A percentile compares a stretch with the other conserved stretches of the same genome.
phyloP scores from a whole-genome alignment of 2,797 vertebrate genomes.

The Pithecia hirsuta region DNA sequence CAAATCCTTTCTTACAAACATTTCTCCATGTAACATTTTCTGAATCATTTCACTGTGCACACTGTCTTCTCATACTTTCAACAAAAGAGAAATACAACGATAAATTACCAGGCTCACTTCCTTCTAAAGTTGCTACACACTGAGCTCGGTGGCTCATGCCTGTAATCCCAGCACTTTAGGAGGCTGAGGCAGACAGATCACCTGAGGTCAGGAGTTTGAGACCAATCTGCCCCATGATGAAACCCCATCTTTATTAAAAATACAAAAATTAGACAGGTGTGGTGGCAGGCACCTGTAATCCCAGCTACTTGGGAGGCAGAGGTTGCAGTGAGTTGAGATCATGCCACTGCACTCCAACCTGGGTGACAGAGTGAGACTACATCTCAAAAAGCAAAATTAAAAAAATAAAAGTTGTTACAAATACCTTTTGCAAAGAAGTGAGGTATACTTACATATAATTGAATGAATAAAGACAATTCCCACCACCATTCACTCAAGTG shows the following conservation, averaged over 20 bases:
- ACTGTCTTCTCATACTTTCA: not conserved
- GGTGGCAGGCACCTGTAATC: not conserved
- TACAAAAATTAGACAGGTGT: not conserved
- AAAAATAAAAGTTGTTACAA: not conserved
- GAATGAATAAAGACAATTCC: not conserved
- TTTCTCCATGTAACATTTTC: not conserved
- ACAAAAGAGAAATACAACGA: not conserved
- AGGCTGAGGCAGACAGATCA: not conserved
- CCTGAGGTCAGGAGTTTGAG: not conserved
- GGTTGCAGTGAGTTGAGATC: not conserved
- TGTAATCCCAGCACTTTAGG: not conserved
- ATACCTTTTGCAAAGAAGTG: not conserved
- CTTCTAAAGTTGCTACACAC: not conserved
- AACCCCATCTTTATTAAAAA: not conserved
- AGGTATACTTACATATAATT: not conserved
- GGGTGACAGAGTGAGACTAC: not conserved
- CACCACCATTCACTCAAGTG: not conserved
- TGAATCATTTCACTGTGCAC: not conserved
- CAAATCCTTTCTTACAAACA: not conserved
- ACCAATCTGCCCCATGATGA: not conserved
- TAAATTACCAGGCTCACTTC: constrained; percentile 22
- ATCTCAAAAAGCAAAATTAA: not conserved
- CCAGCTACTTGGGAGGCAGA: not conserved
- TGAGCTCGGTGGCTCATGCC: not conserved
- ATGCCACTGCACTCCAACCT: not conserved